Evolutionary conservation across 2,113 vertebrate genomes (phyloP).

Genomic region (Gymnocephalus cernua): DNA sequence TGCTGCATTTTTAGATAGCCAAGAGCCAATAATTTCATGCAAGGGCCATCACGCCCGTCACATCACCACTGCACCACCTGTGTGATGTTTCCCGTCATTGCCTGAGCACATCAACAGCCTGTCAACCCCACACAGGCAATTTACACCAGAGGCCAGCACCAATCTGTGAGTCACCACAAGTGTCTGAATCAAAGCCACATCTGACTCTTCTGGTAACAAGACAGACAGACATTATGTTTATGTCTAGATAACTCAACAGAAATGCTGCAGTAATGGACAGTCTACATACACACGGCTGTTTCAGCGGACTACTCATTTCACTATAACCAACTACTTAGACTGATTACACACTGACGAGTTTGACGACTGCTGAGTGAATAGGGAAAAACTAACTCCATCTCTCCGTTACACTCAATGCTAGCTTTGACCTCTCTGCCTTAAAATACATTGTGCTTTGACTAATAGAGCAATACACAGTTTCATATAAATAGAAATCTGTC

Average conservation of each 20-base stretch:
- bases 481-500: constrained; percentile 80
- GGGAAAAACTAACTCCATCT: constrained; percentile 11
- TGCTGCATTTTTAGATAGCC: background rate
- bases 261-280: background rate
- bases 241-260: background rate
- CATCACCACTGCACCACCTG: background rate
- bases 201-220: background rate
- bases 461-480: constrained; percentile 72
- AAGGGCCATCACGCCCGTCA: background rate
- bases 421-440: constrained; percentile 54
- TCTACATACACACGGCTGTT: constrained; percentile 13
- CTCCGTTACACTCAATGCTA: constrained; percentile 47
- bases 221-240: constrained; percentile 4
- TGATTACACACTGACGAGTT: constrained; percentile 20
- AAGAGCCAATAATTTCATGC: constrained; percentile 18
- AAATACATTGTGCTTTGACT: constrained; percentile 83
- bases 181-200: constrained; percentile 24
- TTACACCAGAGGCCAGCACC: constrained; percentile 14
- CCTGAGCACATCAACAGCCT: constrained; percentile 50
- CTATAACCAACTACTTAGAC: constrained; percentile 8
- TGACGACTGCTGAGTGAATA: constrained; percentile 2
- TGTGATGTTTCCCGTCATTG: background rate
- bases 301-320: constrained; percentile 2
- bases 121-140: background rate
- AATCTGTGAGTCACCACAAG: background rate